Evolutionary conservation across 2,113 vertebrate species (phyloP).

Genomic region (Myotis lucifugus): DNA sequence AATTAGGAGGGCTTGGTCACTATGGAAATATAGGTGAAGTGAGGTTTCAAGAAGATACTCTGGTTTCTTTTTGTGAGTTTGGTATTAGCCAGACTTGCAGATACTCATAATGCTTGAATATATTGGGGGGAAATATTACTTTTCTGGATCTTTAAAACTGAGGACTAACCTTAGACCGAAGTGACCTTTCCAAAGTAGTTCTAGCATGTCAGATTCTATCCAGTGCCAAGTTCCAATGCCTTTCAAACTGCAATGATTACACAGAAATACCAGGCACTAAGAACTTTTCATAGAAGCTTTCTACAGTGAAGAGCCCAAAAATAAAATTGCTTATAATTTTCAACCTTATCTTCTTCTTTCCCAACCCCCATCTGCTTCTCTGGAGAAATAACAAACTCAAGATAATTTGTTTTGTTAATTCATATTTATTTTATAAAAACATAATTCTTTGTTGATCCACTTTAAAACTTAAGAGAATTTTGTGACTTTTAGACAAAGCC

Average conservation of each 20-base stretch:
- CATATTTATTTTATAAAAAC: slow-evolving; percentile 21
- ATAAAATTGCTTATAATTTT: background rate
- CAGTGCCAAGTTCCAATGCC: background rate
- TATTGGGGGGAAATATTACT: background rate
- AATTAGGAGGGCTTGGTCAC: background rate
- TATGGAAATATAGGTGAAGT: background rate
- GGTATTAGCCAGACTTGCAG: background rate
- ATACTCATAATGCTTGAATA: background rate
- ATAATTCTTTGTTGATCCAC: background rate
- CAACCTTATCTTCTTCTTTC: background rate
- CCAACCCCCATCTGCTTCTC: background rate
- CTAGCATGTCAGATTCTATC: background rate
- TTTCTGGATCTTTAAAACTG: background rate
- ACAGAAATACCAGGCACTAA: background rate
- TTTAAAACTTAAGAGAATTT: slow-evolving; percentile 6
- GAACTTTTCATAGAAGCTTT: background rate
- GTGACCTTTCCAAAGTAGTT: background rate
- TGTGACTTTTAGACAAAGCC: background rate
- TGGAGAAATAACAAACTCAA: background rate
- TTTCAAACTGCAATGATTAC: background rate
- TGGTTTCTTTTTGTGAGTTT: background rate
- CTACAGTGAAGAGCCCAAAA: background rate
- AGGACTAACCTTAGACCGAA: background rate
- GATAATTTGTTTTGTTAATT: background rate
- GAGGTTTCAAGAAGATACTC: background rate